Conservation (phyloP, 1,140 invertebrate species). For the Anastrepha obliqua region DNA sequence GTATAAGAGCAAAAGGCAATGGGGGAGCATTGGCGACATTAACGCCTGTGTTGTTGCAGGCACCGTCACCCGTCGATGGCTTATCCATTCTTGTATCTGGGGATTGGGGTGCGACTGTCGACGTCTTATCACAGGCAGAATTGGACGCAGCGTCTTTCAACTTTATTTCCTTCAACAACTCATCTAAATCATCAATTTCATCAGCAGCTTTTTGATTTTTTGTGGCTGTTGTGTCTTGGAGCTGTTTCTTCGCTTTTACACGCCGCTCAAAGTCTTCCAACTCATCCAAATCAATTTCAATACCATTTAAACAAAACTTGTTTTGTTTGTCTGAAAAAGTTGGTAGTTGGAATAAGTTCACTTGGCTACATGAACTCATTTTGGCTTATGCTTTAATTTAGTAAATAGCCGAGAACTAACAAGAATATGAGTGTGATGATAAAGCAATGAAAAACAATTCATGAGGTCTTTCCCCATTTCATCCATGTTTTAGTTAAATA, state of each 20-base stretch:
- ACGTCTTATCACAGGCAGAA: constrained; percentile 1
- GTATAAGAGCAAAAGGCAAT: constrained; percentile 67
- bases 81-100: background rate
- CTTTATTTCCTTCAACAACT: constrained; percentile 71
- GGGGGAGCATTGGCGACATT: background rate
- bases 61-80: background rate
- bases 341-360: constrained; percentile 32
- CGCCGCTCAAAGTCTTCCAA: constrained; percentile 71
- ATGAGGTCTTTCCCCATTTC: background rate
- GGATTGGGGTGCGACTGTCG: background rate
- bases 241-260: constrained; percentile 67
- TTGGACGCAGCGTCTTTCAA: constrained; percentile 61
- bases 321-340: constrained; percentile 71
- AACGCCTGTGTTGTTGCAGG: background rate
- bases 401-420: background rate
- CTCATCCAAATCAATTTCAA: constrained; percentile 74
- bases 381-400: background rate
- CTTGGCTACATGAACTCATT: background rate
- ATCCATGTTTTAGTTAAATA: no score
- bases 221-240: constrained; percentile 43
- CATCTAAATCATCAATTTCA: constrained; percentile 71
- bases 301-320: constrained; percentile 73
- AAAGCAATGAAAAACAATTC: background rate
- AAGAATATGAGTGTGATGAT: background rate
- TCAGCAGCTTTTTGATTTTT: constrained; percentile 3